Base-by-base conservation (phyloP, 2,797 vertebrate genomes). In the Sebastolobus altivelis region DNA sequence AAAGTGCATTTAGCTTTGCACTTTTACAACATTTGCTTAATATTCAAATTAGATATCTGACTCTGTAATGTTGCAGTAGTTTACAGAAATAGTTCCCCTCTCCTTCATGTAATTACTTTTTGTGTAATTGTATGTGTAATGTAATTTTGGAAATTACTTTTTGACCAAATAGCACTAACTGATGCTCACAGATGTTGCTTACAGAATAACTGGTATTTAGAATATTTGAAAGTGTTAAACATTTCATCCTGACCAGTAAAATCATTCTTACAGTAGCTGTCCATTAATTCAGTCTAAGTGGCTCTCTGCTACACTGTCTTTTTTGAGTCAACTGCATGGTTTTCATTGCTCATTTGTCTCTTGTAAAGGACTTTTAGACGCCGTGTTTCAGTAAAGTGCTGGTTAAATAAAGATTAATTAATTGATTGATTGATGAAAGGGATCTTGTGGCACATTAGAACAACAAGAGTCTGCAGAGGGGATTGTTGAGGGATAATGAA, bases 351-450 rank as follows among this genome's bases (percentile, higher is more conserved):
- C 77, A 54, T 81, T 83, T 65, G 72, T 87, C 83, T 83, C 72
- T 55, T 71, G 38, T 46, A 52, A 87, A 81, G 4, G 67, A 68
- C 82, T 82, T 72, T 83, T 11, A 38, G 31, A 7, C 1, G 10
- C 22, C n/a, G 14, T 14, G 20, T 73, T 86, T 67, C 79, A 56
- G 79, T 6, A 56, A 80, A 87, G 81, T 77, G 77, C 74, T 3
- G 75, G 54, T 81, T 90, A 69, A 89, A 90, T 83, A 86, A 43
- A 82, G 89, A 92, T 92, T 87, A 90, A 93, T 93, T 75, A 88
- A 90, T 84, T 92, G 90, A 94, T 86, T 88, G 88, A 94, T 81
- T 85, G 88, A 85, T 93, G 90, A 93, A 94, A 94, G 71, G 88
- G 72, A 90, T 71, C 71, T 6, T 75, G 79, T 80, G 82, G 80